Evolutionary conservation across 2,888 invertebrate species (phyloP), one percentile per base, ranked within the genome.

Genomic region (Augiades crinisus): DNA sequence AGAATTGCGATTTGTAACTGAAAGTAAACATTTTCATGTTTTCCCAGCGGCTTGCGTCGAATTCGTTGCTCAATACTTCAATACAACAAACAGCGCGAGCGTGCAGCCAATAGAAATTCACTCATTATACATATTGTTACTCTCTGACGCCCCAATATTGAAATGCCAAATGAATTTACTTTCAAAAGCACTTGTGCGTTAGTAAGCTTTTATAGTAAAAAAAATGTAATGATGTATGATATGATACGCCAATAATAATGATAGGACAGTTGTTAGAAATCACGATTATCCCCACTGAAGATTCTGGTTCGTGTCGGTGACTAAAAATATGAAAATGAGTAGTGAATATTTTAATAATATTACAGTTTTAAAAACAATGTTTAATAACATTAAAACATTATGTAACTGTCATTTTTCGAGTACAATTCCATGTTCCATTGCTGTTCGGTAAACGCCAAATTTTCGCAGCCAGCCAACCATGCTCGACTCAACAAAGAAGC

Each of bases 381-480:
- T 14, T 14, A 8, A 33, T 2, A 33, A 7, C 6, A 7, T 5
- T 14, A 17, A n/a, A 17, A 19, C 2, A 17, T n/a, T 17, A 17
- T 17, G 17, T 5, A n/a, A 13, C 17, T 36, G 37, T 8, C 14
- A 16, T 4, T 12, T 24, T 7, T 30, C 5, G 4, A 41, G 5
- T 30, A 14, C 3, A 10, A 10, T 17, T 41, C 27, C 10, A 17
- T 30, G 12, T 40, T 21, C 14, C 16, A 33, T 43, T 21, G 13
- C 21, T 36, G 24, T 46, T 59, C 55, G 54, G 53, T 70, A 63
- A 75, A 72, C 71, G 69, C 77, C 74, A 67, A 81, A 83, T 86
- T 85, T 86, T 84, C 79, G 77, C 80, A 81, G 70, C 57, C 84
- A 83, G 70, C 85, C 68, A 75, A 84, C 79, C 87, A 75, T 81